Percentiles rank a stretch among this genome's conserved stretches.
These are phyloP conservation scores for Cygnus olor DNA, from an alignment of 2,797 vertebrate species.

Conservation along the genomic window DNA sequence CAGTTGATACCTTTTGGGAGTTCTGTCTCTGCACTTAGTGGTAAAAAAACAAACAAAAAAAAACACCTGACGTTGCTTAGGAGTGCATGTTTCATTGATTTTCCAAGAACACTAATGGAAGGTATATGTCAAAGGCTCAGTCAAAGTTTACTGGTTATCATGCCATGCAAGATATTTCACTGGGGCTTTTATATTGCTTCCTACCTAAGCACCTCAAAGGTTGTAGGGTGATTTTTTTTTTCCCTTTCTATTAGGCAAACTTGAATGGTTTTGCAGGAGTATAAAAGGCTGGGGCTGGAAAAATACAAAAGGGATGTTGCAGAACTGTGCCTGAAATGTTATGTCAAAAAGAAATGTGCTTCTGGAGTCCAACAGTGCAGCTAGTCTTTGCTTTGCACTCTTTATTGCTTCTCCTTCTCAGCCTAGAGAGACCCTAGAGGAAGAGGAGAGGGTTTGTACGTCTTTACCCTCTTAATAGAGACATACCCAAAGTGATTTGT, in stretches of 20 bases:
- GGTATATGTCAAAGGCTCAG: background rate
- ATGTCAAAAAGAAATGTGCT: background rate
- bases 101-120: background rate
- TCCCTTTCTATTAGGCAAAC: background rate
- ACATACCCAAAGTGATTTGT: background rate
- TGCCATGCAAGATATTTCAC: background rate
- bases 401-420: background rate
- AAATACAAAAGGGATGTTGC: background rate
- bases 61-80: background rate
- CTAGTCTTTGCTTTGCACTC: background rate
- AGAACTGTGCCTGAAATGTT: background rate
- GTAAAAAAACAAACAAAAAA: background rate
- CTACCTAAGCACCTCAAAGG: background rate
- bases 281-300: background rate
- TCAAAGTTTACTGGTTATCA: background rate
- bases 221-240: background rate
- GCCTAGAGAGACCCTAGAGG: background rate
- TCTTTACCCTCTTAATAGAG: background rate
- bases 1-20: background rate
- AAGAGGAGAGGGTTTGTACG: background rate
- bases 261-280: background rate
- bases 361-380: background rate
- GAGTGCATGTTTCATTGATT: background rate
- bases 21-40: background rate
- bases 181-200: background rate